Base-by-base conservation (phyloP, 2,888 invertebrate genomes). In the Cantharis nigra region DNA sequence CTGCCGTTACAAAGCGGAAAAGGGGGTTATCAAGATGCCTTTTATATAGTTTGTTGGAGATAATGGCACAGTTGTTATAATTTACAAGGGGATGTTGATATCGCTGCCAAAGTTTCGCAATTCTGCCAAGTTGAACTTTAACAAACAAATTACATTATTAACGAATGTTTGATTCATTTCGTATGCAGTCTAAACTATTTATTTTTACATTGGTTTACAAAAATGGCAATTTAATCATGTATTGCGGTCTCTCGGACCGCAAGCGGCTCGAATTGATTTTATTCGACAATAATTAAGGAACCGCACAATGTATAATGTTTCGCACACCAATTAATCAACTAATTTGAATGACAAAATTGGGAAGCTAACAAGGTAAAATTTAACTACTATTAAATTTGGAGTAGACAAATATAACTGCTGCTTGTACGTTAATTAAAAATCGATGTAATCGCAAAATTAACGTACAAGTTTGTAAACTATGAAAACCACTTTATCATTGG, bases 21-120 rank as follows among this genome's bases (percentile, higher is more conserved):
- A 67, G 65, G 26, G 65, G 72, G 49, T 70, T 49, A 75, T 72
- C 70, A 65, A 75, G 75, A 28, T 30, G 62, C 62, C 67, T 67
- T 72, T 76, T 70, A 75, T 65, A 71, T 75, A 78, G 73, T 78
- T 76, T 72, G 30, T 70, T 71, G 63, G 72, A 76, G 78, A 76
- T 78, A 78, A 78, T 75, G 74, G 70, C 16, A 20, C 23, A 64
- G 78, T 71, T 63, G 69, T 71, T 69, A 65, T 71, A 73, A 76
- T 78, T 78, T 69, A 73, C 76, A 77, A 72, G 75, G 71, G 67
- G 67, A 72, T 64, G 76, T 71, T 76, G 78, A 78, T 76, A 76
- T 67, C 75, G 69, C 28, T 73, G 73, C 76, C 76, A 74, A 78
- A 78, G 75, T 78, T 78, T 76, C 73, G 63, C 78, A 75, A 16